Base-by-base conservation (phyloP, 2,888 invertebrate species). In the Drosophila buzzatii region DNA sequence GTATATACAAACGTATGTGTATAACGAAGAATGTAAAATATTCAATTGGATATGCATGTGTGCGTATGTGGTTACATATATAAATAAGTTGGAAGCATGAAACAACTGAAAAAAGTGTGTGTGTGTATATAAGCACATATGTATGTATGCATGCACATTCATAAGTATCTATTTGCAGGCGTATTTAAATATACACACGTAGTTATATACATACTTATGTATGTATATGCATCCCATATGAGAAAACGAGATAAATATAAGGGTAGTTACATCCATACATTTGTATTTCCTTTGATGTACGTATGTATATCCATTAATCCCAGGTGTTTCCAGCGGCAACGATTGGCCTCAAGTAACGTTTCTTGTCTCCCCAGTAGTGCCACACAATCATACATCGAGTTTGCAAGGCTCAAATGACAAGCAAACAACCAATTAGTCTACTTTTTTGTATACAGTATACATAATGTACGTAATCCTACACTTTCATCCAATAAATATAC, bases 341-440 rank as follows among this genome's bases (percentile, higher is more conserved):
- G 59, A 68, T 79, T 74, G 69, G 69, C 79, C 53, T 79, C 49
- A 69, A 39, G 47, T 45, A 52, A 57, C 59, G 33, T n/a, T 27
- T 31, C 56, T 41, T 41, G 41, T 45, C 33, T 60, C 49, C 2
- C 37, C 79, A 74, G 51, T 64, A 51, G 45, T 79, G 44, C 61
- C 61, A 18, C 44, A 27, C 60, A 44, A 37, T 35, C 52, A 14
- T 16, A 37, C 37, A 53, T n/a, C n/a, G 53, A 49, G 53, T 42
- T 42, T 23, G 61, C 18, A 33, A 10, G 62, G n/a, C 35, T 70
- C 70, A 62, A 56, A 52, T 78, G 61, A 47, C 70, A 62, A 47
- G 16, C 55, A 49, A 61, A 10, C 39, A 45, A 33, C 49, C 75
- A 79, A 63, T 77, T 63, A 57, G 69, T 58, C 62, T 44, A 35